Base-by-base conservation (phyloP, 2,113 vertebrate genomes). In the Aptenodytes forsteri region DNA sequence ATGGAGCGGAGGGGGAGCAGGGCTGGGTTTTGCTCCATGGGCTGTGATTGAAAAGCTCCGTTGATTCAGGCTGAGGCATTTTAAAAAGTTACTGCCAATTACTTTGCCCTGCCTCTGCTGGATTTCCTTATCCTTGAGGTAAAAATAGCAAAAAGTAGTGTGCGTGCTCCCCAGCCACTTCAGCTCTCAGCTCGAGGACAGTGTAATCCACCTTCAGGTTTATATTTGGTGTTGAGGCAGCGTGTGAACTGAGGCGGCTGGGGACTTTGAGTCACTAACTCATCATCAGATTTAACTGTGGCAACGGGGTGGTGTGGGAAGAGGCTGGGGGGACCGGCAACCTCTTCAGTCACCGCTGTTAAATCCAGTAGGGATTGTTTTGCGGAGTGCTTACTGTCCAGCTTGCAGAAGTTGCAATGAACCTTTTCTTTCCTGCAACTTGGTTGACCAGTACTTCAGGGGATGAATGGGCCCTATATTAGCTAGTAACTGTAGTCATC, bases 191-290 rank as follows among this genome's bases (percentile, higher is more conserved):
- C 58, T 77, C 6, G 3, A 64, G 71, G 67, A 49, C 77, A 50
- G n/a, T 4, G 26, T 83, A 61, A 73, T 80, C 54, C 47, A 64
- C 80, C 54, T 59, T 50, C 25, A 25, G 42, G 52, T 73, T 87
- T 81, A 36, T 78, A 30, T 70, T 58, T 75, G 30, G 19, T 46
- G 16, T 25, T 66, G 70, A 73, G 50, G 30, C n/a, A 32, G 49
- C 0, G 0, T 1, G 0, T 72, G 49, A 93, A 29, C 47, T 16
- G 56, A 54, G 42, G 42, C 0, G 0, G 5, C 3, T 3, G 58
- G 58, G 38, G 59, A 25, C 64, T 56, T n/a, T 7, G 23, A 87
- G 26, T 58, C 70, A n/a, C 40, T 72, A n/a, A 40, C 54, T 91
- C 13, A 4, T 21, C 66, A 32, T 21, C 66, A 32, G 29, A 46